phyloP scores from a whole-genome alignment of 2,888 invertebrate species.

The Brachyopa scutellaris region DNA sequence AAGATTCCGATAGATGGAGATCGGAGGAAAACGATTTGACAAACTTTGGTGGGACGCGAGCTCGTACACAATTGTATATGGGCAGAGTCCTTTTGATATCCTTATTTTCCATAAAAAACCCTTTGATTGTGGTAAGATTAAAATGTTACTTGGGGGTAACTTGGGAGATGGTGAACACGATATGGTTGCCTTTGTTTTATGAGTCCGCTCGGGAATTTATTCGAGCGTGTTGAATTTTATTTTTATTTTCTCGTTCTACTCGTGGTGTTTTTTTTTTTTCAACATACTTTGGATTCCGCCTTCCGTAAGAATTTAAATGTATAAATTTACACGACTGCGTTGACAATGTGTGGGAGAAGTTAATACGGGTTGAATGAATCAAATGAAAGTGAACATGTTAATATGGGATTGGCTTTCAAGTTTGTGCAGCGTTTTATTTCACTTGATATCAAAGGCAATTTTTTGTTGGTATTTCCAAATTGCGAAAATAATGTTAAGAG shows the following conservation, averaged over 20 bases:
- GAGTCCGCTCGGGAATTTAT: slow-evolving; percentile 43
- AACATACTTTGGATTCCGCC: background rate
- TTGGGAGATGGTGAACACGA: slow-evolving; percentile 40
- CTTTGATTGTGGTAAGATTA: slow-evolving; percentile 69
- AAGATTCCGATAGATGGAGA: slow-evolving; percentile 37
- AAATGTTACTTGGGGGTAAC: slow-evolving; percentile 49
- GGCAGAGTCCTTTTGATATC: slow-evolving; percentile 48
- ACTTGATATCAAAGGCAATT: too few species aligned
- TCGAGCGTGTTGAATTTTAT: slow-evolving; percentile 36
- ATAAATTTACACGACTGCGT: slow-evolving; percentile 19
- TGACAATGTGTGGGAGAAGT: slow-evolving; percentile 22
- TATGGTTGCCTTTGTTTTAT: slow-evolving; percentile 58
- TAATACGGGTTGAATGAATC: slow-evolving; percentile 23
- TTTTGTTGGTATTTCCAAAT: too few species aligned
- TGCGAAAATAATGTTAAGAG: too few species aligned
- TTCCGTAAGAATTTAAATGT: slow-evolving; percentile 44
- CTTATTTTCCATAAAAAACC: slow-evolving; percentile 63
- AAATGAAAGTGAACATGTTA: slow-evolving; percentile 10
- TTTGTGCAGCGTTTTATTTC: too few species aligned
- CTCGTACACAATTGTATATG: slow-evolving; percentile 22
- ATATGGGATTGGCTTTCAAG: too few species aligned
- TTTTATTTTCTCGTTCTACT: background rate
- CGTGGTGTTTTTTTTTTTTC: background rate
- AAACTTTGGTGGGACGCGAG: background rate
- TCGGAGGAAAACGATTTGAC: slow-evolving; percentile 1